Base-by-base conservation (phyloP, 1,140 invertebrate genomes). In the Ostrea edulis region DNA sequence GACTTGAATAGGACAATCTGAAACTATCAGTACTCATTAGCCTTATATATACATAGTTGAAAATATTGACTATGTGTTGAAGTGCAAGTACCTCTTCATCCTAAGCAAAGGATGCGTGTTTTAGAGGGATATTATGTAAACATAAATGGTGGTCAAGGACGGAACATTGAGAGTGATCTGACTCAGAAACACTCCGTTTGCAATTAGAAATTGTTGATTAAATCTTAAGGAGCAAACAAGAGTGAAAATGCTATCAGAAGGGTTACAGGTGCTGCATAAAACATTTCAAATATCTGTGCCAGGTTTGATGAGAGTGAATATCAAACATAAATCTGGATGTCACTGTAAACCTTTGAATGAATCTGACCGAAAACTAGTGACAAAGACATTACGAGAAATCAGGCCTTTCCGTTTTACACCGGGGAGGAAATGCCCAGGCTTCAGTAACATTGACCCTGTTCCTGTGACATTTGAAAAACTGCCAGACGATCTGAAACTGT, bases 81-180 rank as follows among this genome's bases (percentile, higher is more conserved):
- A 65, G 68, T 58, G 53, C 81, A 82, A 82, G 81, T 82, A 71
- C 65, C 65, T 71, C 65, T 71, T 71, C n/a, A 71, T 22, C 87
- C 84, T 58, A 20, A 82, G 14, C 68, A 85, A 35, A 55, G 29
- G 7, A 62, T 77, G 53, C 8, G 65, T 12, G 68, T 88, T 25
- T 9, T 51, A 14, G 71, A 81, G 44, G 84, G 87, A 22, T 81
- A 65, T 62, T 85, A 85, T 65, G 84, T 88, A 35, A 88, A 88
- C 29, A 58, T 58, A 25, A 22, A 65, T 62, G 87, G 87, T 55
- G 84, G 83, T 55, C 35, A 51, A 51, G 84, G 84, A 22, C 52
- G 44, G 51, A 88, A 88, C 85, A 71, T 88, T 53, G 83, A 85
- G 65, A 82, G 83, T 58, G 87, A 88, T 81, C 62, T 88, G 62